These are phyloP conservation scores for Lamprotornis superbus DNA, from an alignment of 2,113 vertebrate species.

Conservation along the genomic window DNA sequence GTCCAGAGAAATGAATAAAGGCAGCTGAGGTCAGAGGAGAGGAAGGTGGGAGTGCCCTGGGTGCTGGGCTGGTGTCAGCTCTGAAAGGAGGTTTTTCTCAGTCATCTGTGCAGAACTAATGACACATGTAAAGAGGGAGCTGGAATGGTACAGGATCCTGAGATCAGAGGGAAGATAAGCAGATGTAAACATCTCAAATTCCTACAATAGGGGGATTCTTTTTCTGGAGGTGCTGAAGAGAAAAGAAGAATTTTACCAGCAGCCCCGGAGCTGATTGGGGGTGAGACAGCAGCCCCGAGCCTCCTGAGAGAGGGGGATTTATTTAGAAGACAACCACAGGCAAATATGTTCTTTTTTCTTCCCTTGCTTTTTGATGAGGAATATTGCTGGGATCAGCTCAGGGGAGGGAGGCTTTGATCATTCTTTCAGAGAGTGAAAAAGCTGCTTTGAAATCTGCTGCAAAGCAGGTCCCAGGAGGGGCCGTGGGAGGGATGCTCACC, in stretches of 20 bases:
- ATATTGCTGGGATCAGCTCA: conserved; percentile 42
- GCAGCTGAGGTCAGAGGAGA: neutral
- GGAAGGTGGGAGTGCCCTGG: neutral
- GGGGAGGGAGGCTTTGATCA: conserved; percentile 42
- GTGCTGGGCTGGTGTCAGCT: neutral
- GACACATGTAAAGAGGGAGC: neutral
- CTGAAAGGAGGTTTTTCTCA: neutral
- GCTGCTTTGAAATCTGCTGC: conserved; percentile 43
- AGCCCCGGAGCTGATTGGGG: neutral
- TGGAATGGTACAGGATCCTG: neutral
- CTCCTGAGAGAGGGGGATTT: conserved; percentile 24
- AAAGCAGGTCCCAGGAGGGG: neutral
- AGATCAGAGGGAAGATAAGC: conserved; percentile 25
- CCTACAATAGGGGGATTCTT: neutral
- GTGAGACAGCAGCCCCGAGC: neutral
- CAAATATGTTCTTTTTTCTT: conserved; percentile 1
- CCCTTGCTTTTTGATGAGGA: conserved; percentile 30
- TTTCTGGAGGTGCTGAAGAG: conserved; percentile 1
- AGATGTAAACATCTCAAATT: conserved; percentile 40
- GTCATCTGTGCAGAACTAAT: neutral
- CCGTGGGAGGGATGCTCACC: neutral
- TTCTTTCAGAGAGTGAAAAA: neutral
- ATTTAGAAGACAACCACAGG: conserved; percentile 51
- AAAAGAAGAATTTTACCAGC: neutral
- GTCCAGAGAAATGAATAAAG: neutral